Percentiles rank a stretch among this genome's conserved stretches.
These are phyloP conservation scores for Apostichopus californicus DNA, from an alignment of 35 echinoderm and acorn worm species.

Conservation along the genomic window DNA sequence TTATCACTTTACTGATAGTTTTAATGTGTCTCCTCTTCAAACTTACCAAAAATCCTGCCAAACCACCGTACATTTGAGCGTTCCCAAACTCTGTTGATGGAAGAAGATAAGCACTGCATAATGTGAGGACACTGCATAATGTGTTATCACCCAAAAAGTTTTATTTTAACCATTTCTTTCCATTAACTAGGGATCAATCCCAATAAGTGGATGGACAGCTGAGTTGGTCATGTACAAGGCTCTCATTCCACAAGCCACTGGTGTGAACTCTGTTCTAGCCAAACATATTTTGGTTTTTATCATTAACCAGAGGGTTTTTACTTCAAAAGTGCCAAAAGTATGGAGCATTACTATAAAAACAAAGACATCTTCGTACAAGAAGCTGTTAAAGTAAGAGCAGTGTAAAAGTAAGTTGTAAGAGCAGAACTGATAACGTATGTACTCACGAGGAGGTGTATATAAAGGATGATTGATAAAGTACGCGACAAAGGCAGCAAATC, in stretches of 20 bases:
- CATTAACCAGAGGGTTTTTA: no score
- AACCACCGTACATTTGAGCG: constrained; percentile 79
- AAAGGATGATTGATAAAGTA: constrained; percentile 97
- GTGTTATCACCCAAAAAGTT: no score
- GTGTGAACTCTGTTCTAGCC: no score
- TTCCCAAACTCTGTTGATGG: constrained; percentile 66
- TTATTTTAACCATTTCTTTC: no score
- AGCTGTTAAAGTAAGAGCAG: background rate
- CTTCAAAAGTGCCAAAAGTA: background rate
- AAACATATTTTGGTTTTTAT: no score
- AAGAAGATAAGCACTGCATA: background rate
- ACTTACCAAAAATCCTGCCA: constrained; percentile 89
- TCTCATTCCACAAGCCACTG: no score
- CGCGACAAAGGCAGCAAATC: constrained; percentile 92
- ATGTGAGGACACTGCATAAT: no score
- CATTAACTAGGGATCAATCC: no score
- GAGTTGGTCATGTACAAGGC: no score
- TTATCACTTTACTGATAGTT: background rate
- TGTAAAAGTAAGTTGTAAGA: no score
- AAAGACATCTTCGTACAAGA: background rate
- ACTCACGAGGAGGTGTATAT: constrained; percentile 91
- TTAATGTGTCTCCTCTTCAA: no score
- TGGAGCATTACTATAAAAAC: background rate
- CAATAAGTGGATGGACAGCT: no score
- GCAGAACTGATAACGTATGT: background rate